phyloP scores from a whole-genome alignment of 2,797 vertebrate species.

The Leontopithecus rosalia region DNA sequence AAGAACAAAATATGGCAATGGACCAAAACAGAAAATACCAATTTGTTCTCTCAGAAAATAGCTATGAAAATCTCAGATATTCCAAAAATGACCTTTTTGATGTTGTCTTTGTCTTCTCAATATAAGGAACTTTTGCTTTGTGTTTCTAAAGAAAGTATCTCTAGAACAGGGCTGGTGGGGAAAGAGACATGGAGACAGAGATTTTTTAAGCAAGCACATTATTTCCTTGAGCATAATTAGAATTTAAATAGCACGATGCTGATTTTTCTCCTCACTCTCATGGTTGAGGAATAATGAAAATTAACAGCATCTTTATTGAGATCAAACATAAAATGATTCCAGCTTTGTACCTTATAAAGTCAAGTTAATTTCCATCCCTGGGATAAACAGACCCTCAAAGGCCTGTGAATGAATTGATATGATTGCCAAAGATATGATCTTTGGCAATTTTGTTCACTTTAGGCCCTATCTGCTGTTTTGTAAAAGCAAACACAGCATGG shows the following conservation, averaged over 20 bases:
- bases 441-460: slow-evolving; percentile 50
- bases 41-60: slow-evolving; percentile 39
- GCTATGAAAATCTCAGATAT: slow-evolving; percentile 12
- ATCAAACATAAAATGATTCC: slow-evolving; percentile 63
- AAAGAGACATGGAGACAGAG: background rate
- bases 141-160: slow-evolving; percentile 45
- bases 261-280: slow-evolving; percentile 29
- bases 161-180: background rate
- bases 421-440: background rate
- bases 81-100: background rate
- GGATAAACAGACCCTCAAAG: slow-evolving; percentile 62
- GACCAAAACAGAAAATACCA: slow-evolving; percentile 8
- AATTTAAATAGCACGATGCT: slow-evolving; percentile 51
- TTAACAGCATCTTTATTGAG: slow-evolving; percentile 41
- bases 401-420: slow-evolving; percentile 47
- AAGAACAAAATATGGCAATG: background rate
- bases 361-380: slow-evolving; percentile 61
- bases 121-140: slow-evolving; percentile 22
- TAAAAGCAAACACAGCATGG: slow-evolving; percentile 14
- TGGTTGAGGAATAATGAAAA: slow-evolving; percentile 70
- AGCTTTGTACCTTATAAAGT: slow-evolving; percentile 62
- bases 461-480: slow-evolving; percentile 39
- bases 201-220: slow-evolving; percentile 57
- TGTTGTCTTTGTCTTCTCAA: slow-evolving; percentile 25
- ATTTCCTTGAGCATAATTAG: slow-evolving; percentile 58